These are phyloP conservation scores for Sarcophaga variegata DNA, from an alignment of 2,888 invertebrate genomes.

Conservation along the genomic window DNA sequence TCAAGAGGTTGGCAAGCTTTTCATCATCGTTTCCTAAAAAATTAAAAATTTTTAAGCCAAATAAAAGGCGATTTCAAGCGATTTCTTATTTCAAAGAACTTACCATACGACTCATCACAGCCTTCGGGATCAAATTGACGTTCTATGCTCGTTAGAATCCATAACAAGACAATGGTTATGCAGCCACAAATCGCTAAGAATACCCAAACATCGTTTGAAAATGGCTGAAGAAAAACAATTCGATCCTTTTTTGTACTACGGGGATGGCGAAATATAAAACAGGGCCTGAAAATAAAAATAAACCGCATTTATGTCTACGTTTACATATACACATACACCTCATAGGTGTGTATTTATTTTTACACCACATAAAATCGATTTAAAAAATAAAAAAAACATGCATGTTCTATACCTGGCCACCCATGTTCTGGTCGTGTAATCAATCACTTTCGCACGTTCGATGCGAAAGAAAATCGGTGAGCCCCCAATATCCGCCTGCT, in stretches of 20 bases:
- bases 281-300: slow-evolving; percentile 82
- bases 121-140: slow-evolving; percentile 71
- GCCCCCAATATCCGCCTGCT: slow-evolving; percentile 86
- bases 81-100: background rate
- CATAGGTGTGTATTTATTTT: background rate
- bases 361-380: too few relatives aligned
- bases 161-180: slow-evolving; percentile 76
- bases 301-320: too few relatives aligned
- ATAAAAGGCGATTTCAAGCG: too few relatives aligned
- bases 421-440: slow-evolving; percentile 85
- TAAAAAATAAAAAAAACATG: background rate
- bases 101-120: background rate
- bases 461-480: slow-evolving; percentile 85
- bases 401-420: slow-evolving; percentile 83
- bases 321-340: background rate
- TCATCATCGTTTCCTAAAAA: background rate
- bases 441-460: slow-evolving; percentile 84
- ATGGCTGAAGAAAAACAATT: slow-evolving; percentile 86
- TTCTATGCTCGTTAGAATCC: slow-evolving; percentile 74
- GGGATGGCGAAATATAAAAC: slow-evolving; percentile 87
- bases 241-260: slow-evolving; percentile 84
- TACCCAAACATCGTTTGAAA: slow-evolving; percentile 84
- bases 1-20: background rate
- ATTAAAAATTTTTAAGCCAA: background rate
- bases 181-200: slow-evolving; percentile 81